A percentile compares a stretch with the other conserved stretches of the same genome.
These are phyloP conservation scores for Alloplasta piceator DNA, from an alignment of 2,888 invertebrate genomes.

Conservation along the genomic window DNA sequence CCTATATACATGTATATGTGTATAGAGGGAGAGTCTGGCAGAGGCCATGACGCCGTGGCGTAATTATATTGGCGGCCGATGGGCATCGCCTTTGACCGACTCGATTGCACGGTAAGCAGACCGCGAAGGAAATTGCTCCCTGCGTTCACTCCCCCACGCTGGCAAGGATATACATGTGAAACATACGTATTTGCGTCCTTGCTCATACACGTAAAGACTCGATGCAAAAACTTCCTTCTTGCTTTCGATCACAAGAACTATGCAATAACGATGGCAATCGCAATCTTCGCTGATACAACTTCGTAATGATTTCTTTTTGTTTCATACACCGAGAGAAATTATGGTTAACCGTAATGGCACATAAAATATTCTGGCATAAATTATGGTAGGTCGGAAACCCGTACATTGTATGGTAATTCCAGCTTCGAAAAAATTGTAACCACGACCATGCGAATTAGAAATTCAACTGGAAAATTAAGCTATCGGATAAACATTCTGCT, in stretches of 20 bases:
- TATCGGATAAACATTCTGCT: no score
- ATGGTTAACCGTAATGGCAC: background rate
- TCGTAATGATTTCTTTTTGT: background rate
- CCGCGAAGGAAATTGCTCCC: constrained; percentile 77
- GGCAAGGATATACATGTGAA: background rate
- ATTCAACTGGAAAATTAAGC: no score
- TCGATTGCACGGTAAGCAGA: constrained; percentile 78
- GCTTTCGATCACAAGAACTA: background rate
- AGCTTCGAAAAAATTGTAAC: no score
- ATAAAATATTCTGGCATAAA: background rate
- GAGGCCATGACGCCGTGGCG: constrained; percentile 63
- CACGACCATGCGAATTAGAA: no score
- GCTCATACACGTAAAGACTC: constrained; percentile 4
- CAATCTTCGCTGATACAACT: background rate
- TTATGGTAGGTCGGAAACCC: no score
- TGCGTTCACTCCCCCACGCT: constrained; percentile 30
- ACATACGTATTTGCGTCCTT: background rate
- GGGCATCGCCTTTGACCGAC: constrained; percentile 79
- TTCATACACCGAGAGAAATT: background rate
- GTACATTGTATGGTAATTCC: no score
- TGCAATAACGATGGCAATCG: background rate
- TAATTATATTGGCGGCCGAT: constrained; percentile 80
- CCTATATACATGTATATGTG: constrained; percentile 26
- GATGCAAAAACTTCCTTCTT: background rate
- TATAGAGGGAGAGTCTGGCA: constrained; percentile 1